Conservation (phyloP, 1,140 invertebrate genomes). For the Bombus pascuorum region DNA sequence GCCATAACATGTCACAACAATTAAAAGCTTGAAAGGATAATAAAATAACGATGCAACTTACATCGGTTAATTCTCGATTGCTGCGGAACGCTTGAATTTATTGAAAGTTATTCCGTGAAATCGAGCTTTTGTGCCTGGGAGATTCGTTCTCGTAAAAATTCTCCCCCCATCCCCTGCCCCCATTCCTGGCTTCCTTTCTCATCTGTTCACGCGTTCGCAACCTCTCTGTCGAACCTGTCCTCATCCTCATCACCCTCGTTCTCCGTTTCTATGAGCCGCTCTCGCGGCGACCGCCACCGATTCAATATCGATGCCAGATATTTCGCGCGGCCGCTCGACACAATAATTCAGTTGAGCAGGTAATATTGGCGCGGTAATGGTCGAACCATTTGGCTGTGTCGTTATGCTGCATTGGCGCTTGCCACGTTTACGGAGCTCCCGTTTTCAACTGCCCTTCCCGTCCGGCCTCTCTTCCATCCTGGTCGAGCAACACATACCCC, state of each 20-base stretch:
- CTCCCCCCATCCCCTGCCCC: background rate
- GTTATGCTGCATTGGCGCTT: slow-evolving; percentile 77
- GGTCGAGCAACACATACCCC: slow-evolving; percentile 7
- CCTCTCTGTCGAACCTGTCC: slow-evolving; percentile 35
- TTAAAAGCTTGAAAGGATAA: background rate
- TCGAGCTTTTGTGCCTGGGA: slow-evolving; percentile 70
- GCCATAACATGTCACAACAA: background rate
- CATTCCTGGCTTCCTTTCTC: slow-evolving; percentile 14
- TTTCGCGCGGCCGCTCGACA: slow-evolving; percentile 75
- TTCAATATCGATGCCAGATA: slow-evolving; percentile 80
- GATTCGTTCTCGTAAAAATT: slow-evolving; percentile 73
- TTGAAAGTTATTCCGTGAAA: slow-evolving; percentile 74
- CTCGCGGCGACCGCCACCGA: slow-evolving; percentile 55
- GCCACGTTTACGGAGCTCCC: slow-evolving; percentile 72
- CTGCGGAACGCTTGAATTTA: slow-evolving; percentile 60
- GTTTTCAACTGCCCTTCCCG: slow-evolving; percentile 60
- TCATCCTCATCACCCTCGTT: slow-evolving; percentile 36
- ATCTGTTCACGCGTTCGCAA: background rate
- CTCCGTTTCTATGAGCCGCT: slow-evolving; percentile 19
- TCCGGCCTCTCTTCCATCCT: slow-evolving; percentile 48
- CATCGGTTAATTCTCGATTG: background rate
- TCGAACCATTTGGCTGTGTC: slow-evolving; percentile 77
- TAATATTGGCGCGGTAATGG: slow-evolving; percentile 79
- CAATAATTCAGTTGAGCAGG: slow-evolving; percentile 80
- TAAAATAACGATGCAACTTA: background rate